Conservation (phyloP, 2,797 vertebrate genomes). For the Novumbra hubbsi region DNA sequence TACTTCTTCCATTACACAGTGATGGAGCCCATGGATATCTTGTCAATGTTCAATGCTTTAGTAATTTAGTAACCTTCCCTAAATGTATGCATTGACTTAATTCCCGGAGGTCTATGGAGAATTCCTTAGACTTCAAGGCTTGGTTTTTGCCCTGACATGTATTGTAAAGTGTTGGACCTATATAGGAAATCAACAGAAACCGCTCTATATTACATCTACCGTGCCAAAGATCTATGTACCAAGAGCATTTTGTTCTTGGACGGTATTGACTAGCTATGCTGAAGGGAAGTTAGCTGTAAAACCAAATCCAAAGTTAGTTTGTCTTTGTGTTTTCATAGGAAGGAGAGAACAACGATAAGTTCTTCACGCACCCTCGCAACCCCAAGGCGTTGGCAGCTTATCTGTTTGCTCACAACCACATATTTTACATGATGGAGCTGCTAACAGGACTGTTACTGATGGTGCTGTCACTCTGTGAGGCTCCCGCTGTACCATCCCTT, state of each 20-base stretch:
- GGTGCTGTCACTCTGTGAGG: constrained; percentile 92
- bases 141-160: no score
- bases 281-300: neutral
- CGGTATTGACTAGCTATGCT: neutral
- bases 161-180: no score
- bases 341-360: constrained; percentile 98
- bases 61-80: no score
- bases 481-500: constrained; percentile 90
- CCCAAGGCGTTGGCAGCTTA: constrained; percentile 90
- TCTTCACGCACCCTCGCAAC: constrained; percentile 94
- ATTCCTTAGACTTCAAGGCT: no score
- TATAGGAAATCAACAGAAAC: no score
- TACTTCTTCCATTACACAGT: no score
- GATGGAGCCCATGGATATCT: no score
- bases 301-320: neutral
- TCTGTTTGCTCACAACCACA: constrained; percentile 94
- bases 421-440: constrained; percentile 98
- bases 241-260: neutral
- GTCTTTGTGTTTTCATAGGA: constrained; percentile 72
- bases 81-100: no score
- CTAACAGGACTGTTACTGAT: constrained; percentile 86
- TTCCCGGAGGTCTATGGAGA: no score
- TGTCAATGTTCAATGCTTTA: no score
- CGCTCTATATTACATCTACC: no score
- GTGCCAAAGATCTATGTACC: no score